Percentiles rank a stretch among this genome's conserved stretches.
Conservation (phyloP, 2,888 invertebrate species). For the Bhutanitis thaidina region DNA sequence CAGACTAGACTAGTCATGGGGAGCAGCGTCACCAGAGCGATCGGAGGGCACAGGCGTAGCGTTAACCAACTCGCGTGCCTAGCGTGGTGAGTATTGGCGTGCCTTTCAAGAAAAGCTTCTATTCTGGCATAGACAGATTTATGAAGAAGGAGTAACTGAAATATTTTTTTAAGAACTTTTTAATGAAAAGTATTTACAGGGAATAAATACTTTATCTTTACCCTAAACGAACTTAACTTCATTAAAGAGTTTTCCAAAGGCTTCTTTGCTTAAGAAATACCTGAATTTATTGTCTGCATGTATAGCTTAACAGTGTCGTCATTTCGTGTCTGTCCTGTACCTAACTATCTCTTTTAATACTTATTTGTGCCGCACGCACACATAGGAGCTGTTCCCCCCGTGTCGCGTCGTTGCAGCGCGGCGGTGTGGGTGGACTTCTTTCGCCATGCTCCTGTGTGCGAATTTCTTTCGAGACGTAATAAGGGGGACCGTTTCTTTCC, state of each 20-base stretch:
- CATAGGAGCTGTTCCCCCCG: constrained; percentile 51
- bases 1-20: no score
- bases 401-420: constrained; percentile 48
- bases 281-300: constrained; percentile 46
- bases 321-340: constrained; percentile 55
- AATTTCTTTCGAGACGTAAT: constrained; percentile 80
- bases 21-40: no score
- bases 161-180: no score
- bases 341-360: constrained; percentile 79
- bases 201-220: no score
- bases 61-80: no score
- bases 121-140: no score
- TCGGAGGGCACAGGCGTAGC: no score
- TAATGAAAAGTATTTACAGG: no score
- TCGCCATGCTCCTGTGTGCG: constrained; percentile 69
- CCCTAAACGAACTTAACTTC: no score
- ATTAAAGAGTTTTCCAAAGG: not conserved
- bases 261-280: not conserved
- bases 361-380: constrained; percentile 71
- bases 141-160: no score
- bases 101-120: no score
- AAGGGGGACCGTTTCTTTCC: constrained; percentile 80
- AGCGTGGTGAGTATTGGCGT: no score
- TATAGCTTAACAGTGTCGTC: constrained; percentile 10
- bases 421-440: constrained; percentile 70